phyloP scores from a whole-genome alignment of 2,797 vertebrate species.

The Bovichtus variegatus region DNA sequence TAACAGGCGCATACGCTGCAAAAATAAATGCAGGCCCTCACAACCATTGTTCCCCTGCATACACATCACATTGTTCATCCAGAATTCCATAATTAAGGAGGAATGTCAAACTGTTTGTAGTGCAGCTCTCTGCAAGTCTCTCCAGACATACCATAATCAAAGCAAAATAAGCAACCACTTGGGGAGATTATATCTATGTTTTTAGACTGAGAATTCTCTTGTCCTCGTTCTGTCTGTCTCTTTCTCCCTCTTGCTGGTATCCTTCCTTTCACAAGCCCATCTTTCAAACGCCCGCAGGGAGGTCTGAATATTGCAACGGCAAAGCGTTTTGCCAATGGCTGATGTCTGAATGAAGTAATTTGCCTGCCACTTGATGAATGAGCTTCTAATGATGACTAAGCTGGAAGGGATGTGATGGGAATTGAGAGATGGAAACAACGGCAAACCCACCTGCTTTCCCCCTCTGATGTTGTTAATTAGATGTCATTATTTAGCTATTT shows the following conservation, averaged over 20 bases:
- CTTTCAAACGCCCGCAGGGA: conserved; percentile 65
- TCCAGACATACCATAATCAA: conserved; percentile 83
- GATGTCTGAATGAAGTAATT: conserved; percentile 70
- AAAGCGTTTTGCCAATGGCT: conserved; percentile 66
- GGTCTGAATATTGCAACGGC: conserved; percentile 58
- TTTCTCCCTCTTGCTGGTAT: conserved; percentile 45
- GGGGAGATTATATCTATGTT: conserved; percentile 72
- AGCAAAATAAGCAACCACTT: conserved; percentile 84
- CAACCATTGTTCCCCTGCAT: conserved; percentile 77
- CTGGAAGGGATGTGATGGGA: conserved; percentile 66
- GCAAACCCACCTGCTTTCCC: conserved; percentile 72
- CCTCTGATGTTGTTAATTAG: conserved; percentile 74
- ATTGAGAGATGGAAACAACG: conserved; percentile 59
- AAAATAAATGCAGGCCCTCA: conserved; percentile 82
- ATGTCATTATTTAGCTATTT: conserved; percentile 76
- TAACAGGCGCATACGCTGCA: conserved; percentile 78
- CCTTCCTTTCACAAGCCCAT: conserved; percentile 61
- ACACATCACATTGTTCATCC: conserved; percentile 74
- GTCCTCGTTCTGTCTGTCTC: conserved; percentile 42
- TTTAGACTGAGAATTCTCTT: conserved; percentile 47
- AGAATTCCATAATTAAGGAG: conserved; percentile 86
- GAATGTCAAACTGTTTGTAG: conserved; percentile 85
- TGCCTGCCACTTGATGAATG: conserved; percentile 72
- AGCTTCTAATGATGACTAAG: conserved; percentile 75
- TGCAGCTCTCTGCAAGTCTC: conserved; percentile 70